phyloP scores from a whole-genome alignment of 2,888 invertebrate species.

The Meloe dianella region DNA sequence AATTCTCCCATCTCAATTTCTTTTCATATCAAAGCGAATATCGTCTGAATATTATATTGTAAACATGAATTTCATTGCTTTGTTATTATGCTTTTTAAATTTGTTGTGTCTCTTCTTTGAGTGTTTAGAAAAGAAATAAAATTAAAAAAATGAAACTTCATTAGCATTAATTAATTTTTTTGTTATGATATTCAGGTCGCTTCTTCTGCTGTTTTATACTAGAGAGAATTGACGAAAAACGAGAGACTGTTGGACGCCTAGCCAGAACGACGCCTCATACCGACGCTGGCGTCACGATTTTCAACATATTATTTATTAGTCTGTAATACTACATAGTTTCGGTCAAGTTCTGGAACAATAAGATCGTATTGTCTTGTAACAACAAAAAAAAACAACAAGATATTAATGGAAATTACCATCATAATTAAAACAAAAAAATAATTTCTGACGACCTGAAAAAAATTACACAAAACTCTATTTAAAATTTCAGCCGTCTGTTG shows the following conservation, averaged over 20 bases:
- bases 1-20: background rate
- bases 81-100: too few relatives aligned
- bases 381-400: too few relatives aligned
- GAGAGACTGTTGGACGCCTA: background rate
- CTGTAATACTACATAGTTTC: conserved; percentile 10
- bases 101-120: too few relatives aligned
- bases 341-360: background rate
- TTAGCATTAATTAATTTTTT: background rate
- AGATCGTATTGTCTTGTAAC: background rate
- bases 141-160: background rate
- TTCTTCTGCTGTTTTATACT: background rate
- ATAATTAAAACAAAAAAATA: too few relatives aligned
- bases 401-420: too few relatives aligned
- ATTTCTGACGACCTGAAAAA: too few relatives aligned
- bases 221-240: background rate
- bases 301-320: conserved; percentile 5
- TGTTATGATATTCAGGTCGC: background rate
- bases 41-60: too few relatives aligned
- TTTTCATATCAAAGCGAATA: background rate
- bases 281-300: background rate
- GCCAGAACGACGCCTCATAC: conserved; percentile 4
- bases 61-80: too few relatives aligned
- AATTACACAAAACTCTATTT: background rate
- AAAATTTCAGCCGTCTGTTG: background rate
- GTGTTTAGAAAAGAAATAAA: too few relatives aligned